A percentile compares a stretch with the other conserved stretches of the same genome.
phyloP scores from a whole-genome alignment of 1,140 invertebrate species.

The Ostrea edulis region DNA sequence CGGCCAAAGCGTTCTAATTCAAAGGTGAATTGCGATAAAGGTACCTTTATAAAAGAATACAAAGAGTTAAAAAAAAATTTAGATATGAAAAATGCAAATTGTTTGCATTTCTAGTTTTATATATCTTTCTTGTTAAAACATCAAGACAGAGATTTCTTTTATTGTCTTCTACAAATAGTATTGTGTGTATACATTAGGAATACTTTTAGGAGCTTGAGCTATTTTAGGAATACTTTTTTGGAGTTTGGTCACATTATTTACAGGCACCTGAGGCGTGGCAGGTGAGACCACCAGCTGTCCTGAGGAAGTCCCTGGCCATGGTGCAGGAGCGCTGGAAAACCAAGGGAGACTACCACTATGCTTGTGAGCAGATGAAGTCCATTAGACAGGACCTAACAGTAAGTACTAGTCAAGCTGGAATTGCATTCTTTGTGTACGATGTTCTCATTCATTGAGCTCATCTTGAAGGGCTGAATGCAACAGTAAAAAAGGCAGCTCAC shows the following conservation, averaged over 20 bases:
- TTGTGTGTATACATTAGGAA: too few relatives aligned
- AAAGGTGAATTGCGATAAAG: too few relatives aligned
- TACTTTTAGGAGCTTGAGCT: too few relatives aligned
- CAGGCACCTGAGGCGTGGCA: constrained; percentile 94
- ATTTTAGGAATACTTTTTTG: neutral
- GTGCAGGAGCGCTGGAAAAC: constrained; percentile 94
- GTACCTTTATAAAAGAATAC: too few relatives aligned
- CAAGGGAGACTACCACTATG: constrained; percentile 95
- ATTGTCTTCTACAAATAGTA: too few relatives aligned
- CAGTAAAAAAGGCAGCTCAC: constrained; percentile 33
- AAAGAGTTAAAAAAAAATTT: too few relatives aligned
- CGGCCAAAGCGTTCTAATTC: too few relatives aligned
- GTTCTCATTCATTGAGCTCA: constrained; percentile 2
- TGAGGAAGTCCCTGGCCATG: constrained; percentile 91
- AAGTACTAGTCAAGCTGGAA: constrained; percentile 66
- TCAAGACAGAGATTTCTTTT: too few relatives aligned
- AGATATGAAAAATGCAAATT: too few relatives aligned
- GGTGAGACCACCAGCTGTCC: constrained; percentile 92
- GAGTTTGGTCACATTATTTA: constrained; percentile 29
- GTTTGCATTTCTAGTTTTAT: too few relatives aligned
- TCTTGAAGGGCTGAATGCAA: constrained; percentile 17
- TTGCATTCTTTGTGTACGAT: constrained; percentile 38
- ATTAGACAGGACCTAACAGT: constrained; percentile 99
- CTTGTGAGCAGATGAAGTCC: constrained; percentile 98
- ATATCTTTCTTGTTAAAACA: too few relatives aligned